Base-by-base conservation (phyloP, 2,797 vertebrate genomes). In the Astyanax mexicanus region DNA sequence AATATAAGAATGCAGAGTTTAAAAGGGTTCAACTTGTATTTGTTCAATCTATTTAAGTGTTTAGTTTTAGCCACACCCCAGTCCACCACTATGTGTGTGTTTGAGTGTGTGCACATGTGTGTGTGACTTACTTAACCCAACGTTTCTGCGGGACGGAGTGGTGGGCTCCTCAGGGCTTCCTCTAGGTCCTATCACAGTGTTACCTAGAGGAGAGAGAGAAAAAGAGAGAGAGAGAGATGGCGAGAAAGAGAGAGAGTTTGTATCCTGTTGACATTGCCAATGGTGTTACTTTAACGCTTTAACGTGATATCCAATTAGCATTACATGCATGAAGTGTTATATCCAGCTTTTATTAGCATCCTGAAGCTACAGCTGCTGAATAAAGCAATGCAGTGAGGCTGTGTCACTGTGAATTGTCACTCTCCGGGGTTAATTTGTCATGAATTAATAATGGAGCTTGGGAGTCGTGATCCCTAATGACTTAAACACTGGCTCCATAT, bases 111-210 rank as follows among this genome's bases (percentile, higher is more conserved):
- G 44, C 12, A 25, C 69, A 5, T 32, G 11, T 52, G 6, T 42
- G 32, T 35, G 38, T 19, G 4, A 87, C 92, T 92, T 86, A 93
- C 93, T 83, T 76, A 88, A 75, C 55, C 83, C 88, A 29, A 83
- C 42, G 32, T 70, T 85, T 37, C 70, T 45, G n/a, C 0, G 19
- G 23, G 86, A 35, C 3, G 85, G 69, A 4, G 90, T 89, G 64
- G 86, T 90, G 25, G 44, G 74, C 9, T 77, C 84, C 19, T 44
- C 82, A 17, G 67, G 58, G 4, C 61, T 84, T 64, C 74, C 85
- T 5, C 52, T 72, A 64, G 42, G 6, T 8, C 80, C 86, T 11
- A 80, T 27, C 6, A 78, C 9, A 1, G 62, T 29, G 27, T 76
- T 83, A 60, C 84, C 92, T 94, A 73, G 12, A 42, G 45, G 49